Evolutionary conservation across 2,797 vertebrate genomes (phyloP).

Genomic region (Coracias cyanogaster): DNA sequence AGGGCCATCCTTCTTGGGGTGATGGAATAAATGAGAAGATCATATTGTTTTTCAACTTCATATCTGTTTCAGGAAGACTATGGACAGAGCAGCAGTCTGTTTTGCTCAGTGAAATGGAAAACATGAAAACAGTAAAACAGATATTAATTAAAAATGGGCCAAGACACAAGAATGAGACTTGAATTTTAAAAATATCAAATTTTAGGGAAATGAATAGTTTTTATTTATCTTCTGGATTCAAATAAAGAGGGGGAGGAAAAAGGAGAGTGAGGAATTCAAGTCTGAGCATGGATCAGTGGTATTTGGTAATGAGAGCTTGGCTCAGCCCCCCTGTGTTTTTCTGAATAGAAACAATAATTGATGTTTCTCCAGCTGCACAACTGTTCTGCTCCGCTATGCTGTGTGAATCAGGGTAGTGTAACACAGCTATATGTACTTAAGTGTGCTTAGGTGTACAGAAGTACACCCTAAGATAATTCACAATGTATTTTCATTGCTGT

Average conservation of each 20-base stretch:
- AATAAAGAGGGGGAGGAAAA: background rate
- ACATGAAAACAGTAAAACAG: background rate
- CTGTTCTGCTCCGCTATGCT: background rate
- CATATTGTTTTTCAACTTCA: background rate
- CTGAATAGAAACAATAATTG: background rate
- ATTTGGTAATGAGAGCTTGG: background rate
- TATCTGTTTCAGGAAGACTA: background rate
- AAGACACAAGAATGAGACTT: slow-evolving; percentile 12
- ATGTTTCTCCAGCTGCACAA: background rate
- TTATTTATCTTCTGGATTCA: background rate
- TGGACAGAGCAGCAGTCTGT: background rate
- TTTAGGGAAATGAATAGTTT: background rate
- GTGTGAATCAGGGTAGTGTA: background rate
- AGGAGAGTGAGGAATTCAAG: background rate
- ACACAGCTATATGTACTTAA: background rate
- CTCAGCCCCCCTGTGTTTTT: background rate
- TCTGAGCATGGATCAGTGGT: background rate
- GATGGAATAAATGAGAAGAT: background rate
- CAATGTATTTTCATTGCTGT: background rate
- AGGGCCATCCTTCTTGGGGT: background rate
- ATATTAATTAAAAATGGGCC: slow-evolving; percentile 33
- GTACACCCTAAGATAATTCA: background rate
- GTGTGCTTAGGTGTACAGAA: background rate
- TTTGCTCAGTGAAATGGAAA: slow-evolving; percentile 43
- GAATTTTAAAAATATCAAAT: slow-evolving; percentile 14